These are phyloP conservation scores for Nothobranchius kuhntae DNA, from an alignment of 2,113 vertebrate species.

Conservation along the genomic window DNA sequence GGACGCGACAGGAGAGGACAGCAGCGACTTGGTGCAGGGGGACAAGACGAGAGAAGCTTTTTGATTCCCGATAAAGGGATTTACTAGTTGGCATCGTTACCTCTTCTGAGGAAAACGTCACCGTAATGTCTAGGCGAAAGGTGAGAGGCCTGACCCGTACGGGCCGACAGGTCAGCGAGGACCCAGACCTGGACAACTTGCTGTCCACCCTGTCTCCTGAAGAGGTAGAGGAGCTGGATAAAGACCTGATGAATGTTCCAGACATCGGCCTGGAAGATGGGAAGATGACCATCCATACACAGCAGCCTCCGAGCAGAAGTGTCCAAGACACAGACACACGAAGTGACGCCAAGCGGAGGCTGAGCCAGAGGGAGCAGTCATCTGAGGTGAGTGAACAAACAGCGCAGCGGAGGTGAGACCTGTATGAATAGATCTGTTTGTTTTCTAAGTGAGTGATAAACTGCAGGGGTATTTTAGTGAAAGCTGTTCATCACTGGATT, in stretches of 20 bases:
- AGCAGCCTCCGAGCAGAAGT: slow-evolving; percentile 48
- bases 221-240: slow-evolving; percentile 80
- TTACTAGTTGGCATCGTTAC: background rate
- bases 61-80: slow-evolving; percentile 22
- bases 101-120: background rate
- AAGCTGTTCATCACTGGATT: slow-evolving; percentile 37
- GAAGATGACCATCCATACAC: slow-evolving; percentile 62
- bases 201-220: slow-evolving; percentile 82
- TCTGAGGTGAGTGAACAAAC: slow-evolving; percentile 80
- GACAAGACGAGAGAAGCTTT: slow-evolving; percentile 11
- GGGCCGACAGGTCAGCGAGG: slow-evolving; percentile 83
- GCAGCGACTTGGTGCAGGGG: slow-evolving; percentile 29
- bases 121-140: slow-evolving; percentile 77
- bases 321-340: slow-evolving; percentile 55
- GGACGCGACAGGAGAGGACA: slow-evolving; percentile 27
- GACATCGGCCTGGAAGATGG: slow-evolving; percentile 83
- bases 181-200: slow-evolving; percentile 83
- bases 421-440: background rate
- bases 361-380: slow-evolving; percentile 81
- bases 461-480: slow-evolving; percentile 21
- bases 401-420: background rate
- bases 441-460: background rate
- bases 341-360: slow-evolving; percentile 76
- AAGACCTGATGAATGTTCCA: slow-evolving; percentile 83
- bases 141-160: slow-evolving; percentile 75